Conservation (phyloP, 2,113 vertebrate genomes). For the Otis tarda region DNA sequence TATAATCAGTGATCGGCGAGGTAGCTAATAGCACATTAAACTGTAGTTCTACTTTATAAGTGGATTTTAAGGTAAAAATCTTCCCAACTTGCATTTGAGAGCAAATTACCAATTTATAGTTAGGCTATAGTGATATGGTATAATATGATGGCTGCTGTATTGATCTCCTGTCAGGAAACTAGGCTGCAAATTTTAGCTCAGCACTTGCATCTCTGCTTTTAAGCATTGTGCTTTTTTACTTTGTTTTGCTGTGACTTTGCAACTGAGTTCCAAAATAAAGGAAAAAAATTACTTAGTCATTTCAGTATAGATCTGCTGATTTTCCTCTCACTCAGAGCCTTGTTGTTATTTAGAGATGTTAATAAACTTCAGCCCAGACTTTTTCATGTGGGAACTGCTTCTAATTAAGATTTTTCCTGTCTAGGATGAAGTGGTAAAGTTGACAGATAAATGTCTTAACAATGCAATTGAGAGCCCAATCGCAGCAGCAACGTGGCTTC, state of each 20-base stretch:
- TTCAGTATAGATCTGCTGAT: neutral
- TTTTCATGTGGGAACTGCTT: neutral
- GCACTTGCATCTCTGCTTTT: neutral
- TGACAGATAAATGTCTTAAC: conserved; percentile 90
- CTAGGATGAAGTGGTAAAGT: conserved; percentile 88
- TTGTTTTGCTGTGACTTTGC: neutral
- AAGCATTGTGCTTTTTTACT: neutral
- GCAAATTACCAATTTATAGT: neutral
- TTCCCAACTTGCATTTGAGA: neutral
- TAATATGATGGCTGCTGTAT: neutral
- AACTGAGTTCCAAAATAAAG: neutral
- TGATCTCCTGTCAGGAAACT: neutral
- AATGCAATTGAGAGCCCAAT: conserved; percentile 80
- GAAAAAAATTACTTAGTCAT: neutral
- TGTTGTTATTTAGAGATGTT: neutral
- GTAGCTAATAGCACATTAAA: neutral
- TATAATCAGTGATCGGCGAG: neutral
- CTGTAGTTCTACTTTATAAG: neutral
- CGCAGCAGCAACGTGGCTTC: conserved; percentile 62
- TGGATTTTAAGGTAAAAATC: neutral
- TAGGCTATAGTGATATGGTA: neutral
- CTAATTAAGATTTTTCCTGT: neutral
- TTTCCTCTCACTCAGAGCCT: neutral
- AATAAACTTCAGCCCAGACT: neutral
- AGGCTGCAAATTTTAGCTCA: neutral